phyloP scores from a whole-genome alignment of 2,888 invertebrate genomes.

The Stramonita haemastoma region DNA sequence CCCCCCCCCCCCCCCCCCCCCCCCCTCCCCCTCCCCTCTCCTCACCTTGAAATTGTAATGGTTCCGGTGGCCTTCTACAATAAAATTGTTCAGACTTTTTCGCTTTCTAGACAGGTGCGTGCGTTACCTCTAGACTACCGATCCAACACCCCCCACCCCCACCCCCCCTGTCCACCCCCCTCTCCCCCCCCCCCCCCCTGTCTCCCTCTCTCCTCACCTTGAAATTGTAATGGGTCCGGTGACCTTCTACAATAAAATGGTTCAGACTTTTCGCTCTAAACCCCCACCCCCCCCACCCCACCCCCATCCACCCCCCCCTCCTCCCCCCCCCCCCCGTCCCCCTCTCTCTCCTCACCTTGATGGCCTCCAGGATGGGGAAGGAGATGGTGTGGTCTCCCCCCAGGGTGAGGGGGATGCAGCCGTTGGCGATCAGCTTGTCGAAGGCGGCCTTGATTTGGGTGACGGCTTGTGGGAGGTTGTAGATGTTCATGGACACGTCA shows the following conservation, averaged over 20 bases:
- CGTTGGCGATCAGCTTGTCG: slow-evolving; percentile 61
- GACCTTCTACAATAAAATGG: too few relatives aligned
- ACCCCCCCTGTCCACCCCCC: too few relatives aligned
- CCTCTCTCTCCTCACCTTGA: slow-evolving; percentile 65
- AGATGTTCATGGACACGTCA: slow-evolving; percentile 73
- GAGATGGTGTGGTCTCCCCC: slow-evolving; percentile 78
- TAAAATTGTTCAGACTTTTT: too few relatives aligned
- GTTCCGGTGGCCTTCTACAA: too few relatives aligned
- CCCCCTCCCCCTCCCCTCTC: background rate
- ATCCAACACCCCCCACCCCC: background rate
- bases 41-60: too few relatives aligned
- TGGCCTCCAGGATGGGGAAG: slow-evolving; percentile 76
- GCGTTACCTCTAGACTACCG: too few relatives aligned
- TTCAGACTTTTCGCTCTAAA: too few relatives aligned
- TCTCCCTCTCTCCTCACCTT: background rate
- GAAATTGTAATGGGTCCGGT: too few relatives aligned
- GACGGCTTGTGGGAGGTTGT: slow-evolving; percentile 70
- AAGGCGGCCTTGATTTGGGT: slow-evolving; percentile 68
- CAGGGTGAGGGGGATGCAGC: slow-evolving; percentile 73
- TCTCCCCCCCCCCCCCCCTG: background rate
- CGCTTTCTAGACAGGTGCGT: too few relatives aligned
- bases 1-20: background rate
- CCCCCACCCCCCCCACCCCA: background rate
- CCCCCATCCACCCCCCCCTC: background rate
- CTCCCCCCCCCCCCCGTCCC: background rate